Conservation (phyloP, 2,888 invertebrate species). For the Imbricaverruca yamaguchii region DNA sequence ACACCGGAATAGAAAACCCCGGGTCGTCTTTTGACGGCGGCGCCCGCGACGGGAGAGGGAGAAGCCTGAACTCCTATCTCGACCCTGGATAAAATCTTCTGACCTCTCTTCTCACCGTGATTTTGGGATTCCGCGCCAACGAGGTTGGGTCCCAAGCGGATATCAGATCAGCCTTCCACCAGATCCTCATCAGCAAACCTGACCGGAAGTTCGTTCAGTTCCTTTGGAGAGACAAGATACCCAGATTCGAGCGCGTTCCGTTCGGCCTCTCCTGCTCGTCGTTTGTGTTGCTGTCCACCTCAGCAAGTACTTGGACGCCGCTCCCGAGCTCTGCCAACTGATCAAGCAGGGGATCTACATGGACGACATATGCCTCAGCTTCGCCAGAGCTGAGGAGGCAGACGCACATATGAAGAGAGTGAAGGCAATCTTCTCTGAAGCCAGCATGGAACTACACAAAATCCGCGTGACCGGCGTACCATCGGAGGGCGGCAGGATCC, state of each 20-base stretch:
- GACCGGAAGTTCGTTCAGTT: background rate
- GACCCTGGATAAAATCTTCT: background rate
- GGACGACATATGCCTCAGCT: background rate
- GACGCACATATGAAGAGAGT: background rate
- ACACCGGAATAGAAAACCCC: background rate
- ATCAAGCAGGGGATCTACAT: background rate
- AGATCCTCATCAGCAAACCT: background rate
- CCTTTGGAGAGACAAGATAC: background rate
- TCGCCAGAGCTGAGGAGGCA: background rate
- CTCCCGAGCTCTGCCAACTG: background rate
- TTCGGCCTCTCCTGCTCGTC: background rate
- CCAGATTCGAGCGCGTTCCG: background rate
- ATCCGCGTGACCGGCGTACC: background rate
- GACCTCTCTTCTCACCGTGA: background rate
- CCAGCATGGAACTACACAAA: background rate
- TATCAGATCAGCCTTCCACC: background rate
- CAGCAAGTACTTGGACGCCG: accelerated
- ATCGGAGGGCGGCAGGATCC: background rate
- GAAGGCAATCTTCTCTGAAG: background rate
- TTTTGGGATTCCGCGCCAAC: background rate
- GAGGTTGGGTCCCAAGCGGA: background rate
- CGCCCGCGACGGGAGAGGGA: background rate
- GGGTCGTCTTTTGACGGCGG: background rate
- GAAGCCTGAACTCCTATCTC: background rate
- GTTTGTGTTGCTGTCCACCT: background rate